Base-by-base conservation (phyloP, 2,797 vertebrate species). In the Paguma larvata region DNA sequence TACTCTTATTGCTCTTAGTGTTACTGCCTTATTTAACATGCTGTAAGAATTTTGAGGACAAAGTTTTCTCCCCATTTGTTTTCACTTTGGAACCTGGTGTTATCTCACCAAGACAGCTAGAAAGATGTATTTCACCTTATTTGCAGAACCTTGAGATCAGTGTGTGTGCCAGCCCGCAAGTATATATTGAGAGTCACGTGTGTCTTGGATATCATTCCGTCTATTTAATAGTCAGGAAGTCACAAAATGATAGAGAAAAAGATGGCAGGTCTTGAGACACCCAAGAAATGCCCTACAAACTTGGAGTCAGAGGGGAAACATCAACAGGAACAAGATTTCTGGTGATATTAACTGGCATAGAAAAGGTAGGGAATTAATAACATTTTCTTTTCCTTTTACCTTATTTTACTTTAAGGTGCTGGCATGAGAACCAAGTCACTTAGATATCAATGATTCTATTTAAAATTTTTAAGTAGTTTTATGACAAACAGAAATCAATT, bases 241-340 rank as follows among this genome's bases (percentile, higher is more conserved):
- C 25, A 85, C 34, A 85, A 89, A 96, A 73, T 83, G 91, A 72
- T 85, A 63, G 16, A 48, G n/a, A 77, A 89, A 87, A 96, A 70
- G 9, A 51, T 72, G 53, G 2, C 5, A 77, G 18, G 14, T 56
- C 70, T 88, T 78, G 41, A 85, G 32, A 68, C 14, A 67, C 3
- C 19, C 23, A n/a, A 62, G 56, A 82, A 93, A 77, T 89, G 30
- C 80, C 32, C 25, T 65, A 44, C 51, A 59, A 30, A 68, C 11
- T 59, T 65, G 82, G 44, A 92, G 46, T 6, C 38, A 82, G 12
- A 82, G 59, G 59, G 30, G 3, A 63, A 92, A 84, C 67, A 80
- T 21, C 63, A 75, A 30, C 30, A 68, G 30, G 21, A 92, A 86
- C 8, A 68, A 72, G 70, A 65, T 10, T 11, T 94, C 3, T 86